Conservation (phyloP, 2,113 vertebrate genomes). For the Vicugna pacos region DNA sequence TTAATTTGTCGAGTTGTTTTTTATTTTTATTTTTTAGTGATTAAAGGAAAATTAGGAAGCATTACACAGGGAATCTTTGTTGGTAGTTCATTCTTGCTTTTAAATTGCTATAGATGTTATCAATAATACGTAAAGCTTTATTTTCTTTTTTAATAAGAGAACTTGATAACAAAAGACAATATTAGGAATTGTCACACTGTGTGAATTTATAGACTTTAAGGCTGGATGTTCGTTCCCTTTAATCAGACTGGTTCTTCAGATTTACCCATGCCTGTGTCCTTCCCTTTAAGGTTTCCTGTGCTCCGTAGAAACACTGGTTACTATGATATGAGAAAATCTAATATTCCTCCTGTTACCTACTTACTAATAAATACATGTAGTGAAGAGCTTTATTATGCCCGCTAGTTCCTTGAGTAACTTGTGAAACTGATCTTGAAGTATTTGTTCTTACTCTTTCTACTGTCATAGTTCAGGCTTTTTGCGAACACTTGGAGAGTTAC, state of each 20-base stretch:
- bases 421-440: neutral
- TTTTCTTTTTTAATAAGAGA: constrained; percentile 48
- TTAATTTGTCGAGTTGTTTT: neutral
- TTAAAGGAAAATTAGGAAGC: neutral
- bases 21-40: neutral
- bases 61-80: neutral
- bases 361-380: constrained; percentile 4
- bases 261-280: neutral
- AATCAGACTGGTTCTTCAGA: constrained; percentile 1
- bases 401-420: constrained; percentile 9
- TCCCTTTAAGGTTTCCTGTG: constrained; percentile 50
- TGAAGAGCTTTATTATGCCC: neutral
- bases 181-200: constrained; percentile 6
- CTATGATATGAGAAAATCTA: constrained; percentile 27
- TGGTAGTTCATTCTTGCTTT: constrained; percentile 31
- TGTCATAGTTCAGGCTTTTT: neutral
- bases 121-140: neutral
- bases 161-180: constrained; percentile 5
- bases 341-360: neutral
- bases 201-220: constrained; percentile 13
- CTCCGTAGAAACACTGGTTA: constrained; percentile 16
- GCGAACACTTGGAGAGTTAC: neutral
- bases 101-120: constrained; percentile 16
- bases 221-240: neutral
- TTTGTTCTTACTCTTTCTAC: neutral